Conservation (phyloP, 2,888 invertebrate genomes). For the Charanyca ferruginea region DNA sequence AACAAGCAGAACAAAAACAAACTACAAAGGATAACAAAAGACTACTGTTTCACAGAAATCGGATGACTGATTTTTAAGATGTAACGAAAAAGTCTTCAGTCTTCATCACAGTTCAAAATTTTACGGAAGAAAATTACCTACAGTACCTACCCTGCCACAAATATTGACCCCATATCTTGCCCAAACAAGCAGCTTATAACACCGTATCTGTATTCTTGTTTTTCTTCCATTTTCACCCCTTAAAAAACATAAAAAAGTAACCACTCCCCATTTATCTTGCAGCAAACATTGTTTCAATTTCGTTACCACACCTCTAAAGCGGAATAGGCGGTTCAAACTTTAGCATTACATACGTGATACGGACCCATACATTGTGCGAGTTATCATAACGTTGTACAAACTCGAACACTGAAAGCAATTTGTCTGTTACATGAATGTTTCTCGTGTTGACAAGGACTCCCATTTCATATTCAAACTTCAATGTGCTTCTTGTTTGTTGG, state of each 20-base stretch:
- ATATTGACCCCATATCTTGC: constrained; percentile 38
- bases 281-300: constrained; percentile 58
- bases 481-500: constrained; percentile 57
- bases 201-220: constrained; percentile 26
- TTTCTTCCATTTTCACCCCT: constrained; percentile 35
- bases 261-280: constrained; percentile 28
- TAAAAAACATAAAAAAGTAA: constrained; percentile 34
- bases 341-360: constrained; percentile 58
- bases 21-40: background rate
- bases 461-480: constrained; percentile 74
- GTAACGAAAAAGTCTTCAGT: too few species aligned
- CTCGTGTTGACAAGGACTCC: constrained; percentile 73
- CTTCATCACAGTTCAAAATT: too few species aligned
- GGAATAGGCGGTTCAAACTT: constrained; percentile 57
- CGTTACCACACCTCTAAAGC: constrained; percentile 44
- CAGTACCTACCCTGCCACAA: constrained; percentile 10
- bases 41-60: background rate
- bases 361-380: constrained; percentile 56
- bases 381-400: constrained; percentile 68
- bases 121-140: background rate
- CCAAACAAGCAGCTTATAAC: constrained; percentile 30
- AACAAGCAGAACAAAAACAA: background rate
- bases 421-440: constrained; percentile 74
- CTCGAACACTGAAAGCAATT: constrained; percentile 73
- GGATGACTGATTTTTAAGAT: background rate